These are phyloP conservation scores for Patella pellucida DNA, from an alignment of 2,888 invertebrate species.

Conservation along the genomic window DNA sequence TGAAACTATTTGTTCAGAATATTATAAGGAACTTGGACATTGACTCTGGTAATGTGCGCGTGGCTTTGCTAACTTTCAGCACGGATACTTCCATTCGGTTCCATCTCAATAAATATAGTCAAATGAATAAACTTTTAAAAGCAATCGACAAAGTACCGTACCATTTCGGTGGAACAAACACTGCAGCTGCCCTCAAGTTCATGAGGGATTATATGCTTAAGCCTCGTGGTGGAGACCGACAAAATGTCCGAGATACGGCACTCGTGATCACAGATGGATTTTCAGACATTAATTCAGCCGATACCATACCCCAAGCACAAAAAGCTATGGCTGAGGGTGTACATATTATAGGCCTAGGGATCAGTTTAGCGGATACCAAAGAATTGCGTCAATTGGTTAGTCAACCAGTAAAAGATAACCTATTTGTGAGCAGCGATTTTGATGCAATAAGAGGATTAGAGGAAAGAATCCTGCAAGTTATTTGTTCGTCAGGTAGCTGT, in stretches of 20 bases:
- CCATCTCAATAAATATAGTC: conserved; percentile 46
- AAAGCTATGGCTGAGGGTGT: conserved; percentile 32
- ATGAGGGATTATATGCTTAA: conserved; percentile 41
- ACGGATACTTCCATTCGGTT: conserved; percentile 49
- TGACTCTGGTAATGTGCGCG: conserved; percentile 37
- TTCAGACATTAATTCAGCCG: conserved; percentile 51
- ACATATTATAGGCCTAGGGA: conserved; percentile 47
- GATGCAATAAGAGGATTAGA: conserved; percentile 38
- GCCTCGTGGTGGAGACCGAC: conserved; percentile 40
- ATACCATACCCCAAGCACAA: conserved; percentile 50
- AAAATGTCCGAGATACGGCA: conserved; percentile 43
- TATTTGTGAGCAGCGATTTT: conserved; percentile 40
- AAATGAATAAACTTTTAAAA: conserved; percentile 35
- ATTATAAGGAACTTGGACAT: conserved; percentile 40
- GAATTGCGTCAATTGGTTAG: conserved; percentile 52
- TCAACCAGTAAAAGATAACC: conserved; percentile 40
- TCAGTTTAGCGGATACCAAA: conserved; percentile 43
- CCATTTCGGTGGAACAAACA: conserved; percentile 42
- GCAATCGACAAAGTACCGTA: conserved; percentile 40
- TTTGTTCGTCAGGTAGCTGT: conserved; percentile 31
- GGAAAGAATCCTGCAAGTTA: conserved; percentile 30
- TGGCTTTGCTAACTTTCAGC: conserved; percentile 54
- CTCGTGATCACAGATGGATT: conserved; percentile 56
- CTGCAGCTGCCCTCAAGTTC: conserved; percentile 37
- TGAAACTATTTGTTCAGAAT: conserved; percentile 45